A percentile compares a stretch with the other conserved stretches of the same genome.
Evolutionary conservation across 2,888 invertebrate genomes (phyloP).

Genomic region (Dusona sp.): DNA sequence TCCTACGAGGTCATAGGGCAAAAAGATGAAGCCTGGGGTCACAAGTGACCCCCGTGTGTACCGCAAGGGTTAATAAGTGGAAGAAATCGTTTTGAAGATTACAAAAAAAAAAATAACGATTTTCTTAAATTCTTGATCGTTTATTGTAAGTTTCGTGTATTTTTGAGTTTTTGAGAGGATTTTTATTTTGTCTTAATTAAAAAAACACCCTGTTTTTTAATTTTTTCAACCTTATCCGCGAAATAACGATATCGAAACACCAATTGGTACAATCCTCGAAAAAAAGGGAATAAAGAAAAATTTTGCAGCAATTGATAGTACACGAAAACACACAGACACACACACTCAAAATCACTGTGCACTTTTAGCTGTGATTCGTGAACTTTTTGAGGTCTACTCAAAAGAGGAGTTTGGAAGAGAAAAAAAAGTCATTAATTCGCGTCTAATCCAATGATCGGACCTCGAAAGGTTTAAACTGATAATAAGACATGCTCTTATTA

Average conservation of each 20-base stretch:
- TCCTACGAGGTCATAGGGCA: no score
- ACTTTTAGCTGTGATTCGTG: slow-evolving; percentile 68
- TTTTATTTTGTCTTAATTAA: not conserved
- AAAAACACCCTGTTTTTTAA: not conserved
- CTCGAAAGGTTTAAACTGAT: slow-evolving; percentile 61
- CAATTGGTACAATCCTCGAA: slow-evolving; percentile 76
- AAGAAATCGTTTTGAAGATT: not conserved
- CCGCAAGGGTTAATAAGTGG: no score
- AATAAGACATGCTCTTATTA: slow-evolving; percentile 53
- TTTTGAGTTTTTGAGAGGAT: not conserved
- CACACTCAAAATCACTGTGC: slow-evolving; percentile 69
- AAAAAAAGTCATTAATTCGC: not conserved
- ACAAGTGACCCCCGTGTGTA: no score
- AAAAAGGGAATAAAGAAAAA: not conserved
- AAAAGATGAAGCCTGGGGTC: no score
- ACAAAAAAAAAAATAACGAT: not conserved
- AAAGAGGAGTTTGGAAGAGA: not conserved
- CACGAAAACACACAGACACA: slow-evolving; percentile 55
- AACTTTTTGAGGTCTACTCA: slow-evolving; percentile 61
- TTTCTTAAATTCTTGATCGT: not conserved
- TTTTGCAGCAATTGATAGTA: slow-evolving; percentile 57
- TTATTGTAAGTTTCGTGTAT: no score
- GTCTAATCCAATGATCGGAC: slow-evolving; percentile 25
- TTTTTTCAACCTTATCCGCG: not conserved
- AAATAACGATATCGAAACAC: slow-evolving; percentile 72